Percentiles rank a stretch among this genome's conserved stretches.
phyloP scores from a whole-genome alignment of 2,113 vertebrate species.

The Amblyornis subalaris region DNA sequence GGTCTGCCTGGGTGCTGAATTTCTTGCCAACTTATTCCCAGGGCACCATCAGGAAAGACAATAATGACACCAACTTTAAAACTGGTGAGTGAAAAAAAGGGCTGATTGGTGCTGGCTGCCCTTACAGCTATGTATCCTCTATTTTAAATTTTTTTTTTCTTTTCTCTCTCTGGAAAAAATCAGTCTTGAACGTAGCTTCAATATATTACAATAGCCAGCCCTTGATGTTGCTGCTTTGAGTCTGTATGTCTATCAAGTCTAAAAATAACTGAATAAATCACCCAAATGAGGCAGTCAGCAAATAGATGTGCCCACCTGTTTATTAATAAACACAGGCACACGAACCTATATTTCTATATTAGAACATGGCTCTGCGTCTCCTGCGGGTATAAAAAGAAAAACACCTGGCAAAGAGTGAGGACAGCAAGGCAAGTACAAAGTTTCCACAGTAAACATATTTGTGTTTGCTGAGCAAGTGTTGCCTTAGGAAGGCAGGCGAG shows the following conservation, averaged over 20 bases:
- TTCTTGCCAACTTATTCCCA: background rate
- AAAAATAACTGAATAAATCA: constrained; percentile 65
- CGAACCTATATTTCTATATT: constrained; percentile 40
- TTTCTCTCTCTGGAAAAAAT: background rate
- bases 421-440: constrained; percentile 46
- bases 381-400: constrained; percentile 59
- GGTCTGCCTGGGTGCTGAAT: background rate
- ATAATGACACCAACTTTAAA: background rate
- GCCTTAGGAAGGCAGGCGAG: constrained; percentile 29
- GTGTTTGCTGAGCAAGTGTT: constrained; percentile 59
- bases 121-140: background rate
- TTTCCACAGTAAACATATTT: constrained; percentile 64
- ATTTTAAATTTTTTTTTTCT: background rate
- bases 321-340: constrained; percentile 46
- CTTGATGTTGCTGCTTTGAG: background rate
- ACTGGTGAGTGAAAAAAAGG: background rate
- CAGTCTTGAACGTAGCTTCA: background rate
- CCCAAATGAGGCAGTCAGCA: constrained; percentile 10
- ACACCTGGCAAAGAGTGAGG: constrained; percentile 26
- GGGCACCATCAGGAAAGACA: background rate
- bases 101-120: background rate
- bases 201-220: background rate
- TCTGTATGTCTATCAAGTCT: background rate
- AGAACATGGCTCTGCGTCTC: constrained; percentile 6
- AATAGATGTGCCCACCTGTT: background rate